Base-by-base conservation (phyloP, 1,140 invertebrate species). In the Vanessa tameamea region DNA sequence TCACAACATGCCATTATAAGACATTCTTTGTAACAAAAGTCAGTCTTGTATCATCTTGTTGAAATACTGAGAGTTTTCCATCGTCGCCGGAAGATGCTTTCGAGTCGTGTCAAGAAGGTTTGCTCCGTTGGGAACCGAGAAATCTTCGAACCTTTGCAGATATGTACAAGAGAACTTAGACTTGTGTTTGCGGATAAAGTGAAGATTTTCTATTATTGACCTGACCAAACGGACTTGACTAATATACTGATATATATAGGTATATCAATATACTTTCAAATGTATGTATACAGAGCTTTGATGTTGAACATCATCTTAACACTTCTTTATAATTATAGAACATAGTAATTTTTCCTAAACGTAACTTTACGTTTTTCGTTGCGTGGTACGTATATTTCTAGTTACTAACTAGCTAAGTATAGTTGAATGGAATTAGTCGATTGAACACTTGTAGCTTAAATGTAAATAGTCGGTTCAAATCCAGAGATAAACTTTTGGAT, bases 51-150 rank as follows among this genome's bases (percentile, higher is more conserved):
- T 57, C 53, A 23, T 61, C 57, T 61, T 61, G 57, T 61, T 61
- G 31, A 26, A 57, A 59, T 31, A 61, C 57, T 57, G n/a, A 57
- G 55, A 57, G 55, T 57, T 23, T 57, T 57, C 55, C 57, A 61
- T 37, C 31, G 31, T 37, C 23, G 57, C 15, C 31, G 23, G 23
- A 61, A 61, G 57, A 61, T 61, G 23, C 57, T 61, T 61, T 61
- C 23, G 15, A 61, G 26, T 61, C 57, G 26, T 61, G 57, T 61
- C 57, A 61, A 61, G 57, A 31, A 61, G 57, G 23, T 61, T 61
- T 61, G 57, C 26, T 61, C 13, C 23, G 57, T 23, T 61, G 57
- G 31, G 26, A 31, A 23, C 57, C 14, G 57, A 12, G 53, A 23
- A 37, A 61, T 61, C 57, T 37, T 61, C 57, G 57, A 61, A 61